These are phyloP conservation scores for Drosophila punjabiensis DNA, from an alignment of 1,140 invertebrate species.

Conservation along the genomic window DNA sequence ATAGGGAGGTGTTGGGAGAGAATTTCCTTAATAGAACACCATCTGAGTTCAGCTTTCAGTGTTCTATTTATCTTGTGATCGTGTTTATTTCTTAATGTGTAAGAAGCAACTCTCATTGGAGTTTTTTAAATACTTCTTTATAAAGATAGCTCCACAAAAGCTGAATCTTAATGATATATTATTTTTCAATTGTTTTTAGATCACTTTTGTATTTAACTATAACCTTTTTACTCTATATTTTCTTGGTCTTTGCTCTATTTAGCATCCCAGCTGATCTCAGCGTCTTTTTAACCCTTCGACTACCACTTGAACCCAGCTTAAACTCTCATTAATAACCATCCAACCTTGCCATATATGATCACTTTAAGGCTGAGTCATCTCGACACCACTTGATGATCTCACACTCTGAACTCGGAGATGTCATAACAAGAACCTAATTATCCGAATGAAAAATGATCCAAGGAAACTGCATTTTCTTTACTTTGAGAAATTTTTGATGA, in stretches of 20 bases:
- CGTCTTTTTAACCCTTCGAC: not conserved
- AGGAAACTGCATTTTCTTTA: constrained; percentile 21
- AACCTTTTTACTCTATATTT: not conserved
- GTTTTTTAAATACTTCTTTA: not conserved
- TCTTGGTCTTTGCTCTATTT: not conserved
- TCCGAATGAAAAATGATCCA: constrained; percentile 54
- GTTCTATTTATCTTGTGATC: not conserved
- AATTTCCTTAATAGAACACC: not conserved
- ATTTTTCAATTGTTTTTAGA: not conserved
- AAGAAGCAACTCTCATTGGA: not conserved
- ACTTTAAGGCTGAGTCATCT: constrained; percentile 35
- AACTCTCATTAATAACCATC: constrained; percentile 38
- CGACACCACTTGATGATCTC: constrained; percentile 31
- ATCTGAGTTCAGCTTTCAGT: constrained; percentile 9
- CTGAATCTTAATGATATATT: not conserved
- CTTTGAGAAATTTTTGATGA: constrained; percentile 52
- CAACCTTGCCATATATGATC: constrained; percentile 2
- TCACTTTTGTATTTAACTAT: not conserved
- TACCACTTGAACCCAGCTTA: constrained; percentile 27
- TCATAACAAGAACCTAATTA: constrained; percentile 59
- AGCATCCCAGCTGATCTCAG: not conserved
- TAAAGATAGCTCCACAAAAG: not conserved
- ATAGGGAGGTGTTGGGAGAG: not conserved
- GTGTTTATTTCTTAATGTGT: not conserved
- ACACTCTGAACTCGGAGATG: constrained; percentile 35